Conservation (phyloP, 2,797 vertebrate species). For the Anabacerthia variegaticeps region DNA sequence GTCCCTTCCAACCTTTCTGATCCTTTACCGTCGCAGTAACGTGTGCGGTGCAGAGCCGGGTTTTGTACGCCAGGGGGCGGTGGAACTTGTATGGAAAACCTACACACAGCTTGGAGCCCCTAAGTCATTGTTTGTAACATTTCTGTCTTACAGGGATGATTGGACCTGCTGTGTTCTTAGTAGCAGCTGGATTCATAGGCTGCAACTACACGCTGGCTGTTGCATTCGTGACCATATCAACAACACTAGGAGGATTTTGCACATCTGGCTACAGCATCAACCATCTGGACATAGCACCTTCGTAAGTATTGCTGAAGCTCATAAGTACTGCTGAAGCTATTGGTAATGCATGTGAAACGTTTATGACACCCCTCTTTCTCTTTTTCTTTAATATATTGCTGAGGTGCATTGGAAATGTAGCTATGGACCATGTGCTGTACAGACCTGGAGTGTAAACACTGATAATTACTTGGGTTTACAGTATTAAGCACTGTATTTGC, state of each 20-base stretch:
- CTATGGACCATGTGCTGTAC: background rate
- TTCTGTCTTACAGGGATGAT: constrained; percentile 84
- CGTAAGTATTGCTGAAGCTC: constrained; percentile 81
- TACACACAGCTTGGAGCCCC: accelerated
- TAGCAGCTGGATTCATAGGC: constrained; percentile 89
- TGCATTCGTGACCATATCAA: constrained; percentile 91
- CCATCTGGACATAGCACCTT: constrained; percentile 97
- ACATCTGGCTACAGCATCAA: constrained; percentile 96
- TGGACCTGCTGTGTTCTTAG: constrained; percentile 90
- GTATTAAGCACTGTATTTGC: background rate
- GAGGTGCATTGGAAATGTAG: background rate
- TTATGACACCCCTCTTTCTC: background rate
- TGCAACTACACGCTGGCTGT: constrained; percentile 90
- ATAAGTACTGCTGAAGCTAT: constrained; percentile 75
- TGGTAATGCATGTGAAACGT: background rate
- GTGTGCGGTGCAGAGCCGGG: background rate
- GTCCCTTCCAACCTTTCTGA: accelerated
- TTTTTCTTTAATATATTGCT: background rate
- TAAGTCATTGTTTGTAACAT: background rate
- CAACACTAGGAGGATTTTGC: constrained; percentile 89
- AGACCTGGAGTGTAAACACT: background rate
- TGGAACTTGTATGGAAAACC: background rate
- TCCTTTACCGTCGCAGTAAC: accelerated
- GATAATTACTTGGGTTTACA: background rate
- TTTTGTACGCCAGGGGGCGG: constrained; percentile 64